Conservation (phyloP, 2,888 invertebrate species). For the Drosophila borborema region DNA sequence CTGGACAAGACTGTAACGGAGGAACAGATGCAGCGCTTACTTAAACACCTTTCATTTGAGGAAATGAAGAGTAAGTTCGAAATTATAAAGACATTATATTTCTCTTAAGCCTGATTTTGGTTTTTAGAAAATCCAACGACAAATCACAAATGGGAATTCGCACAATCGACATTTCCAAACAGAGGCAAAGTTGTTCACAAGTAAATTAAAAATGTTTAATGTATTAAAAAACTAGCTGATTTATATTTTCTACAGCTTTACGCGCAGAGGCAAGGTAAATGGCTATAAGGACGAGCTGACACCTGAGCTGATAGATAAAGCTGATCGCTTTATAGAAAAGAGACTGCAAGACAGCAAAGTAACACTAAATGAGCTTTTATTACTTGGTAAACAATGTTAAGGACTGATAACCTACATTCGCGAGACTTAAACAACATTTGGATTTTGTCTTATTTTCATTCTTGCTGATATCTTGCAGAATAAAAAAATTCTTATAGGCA, state of each 20-base stretch:
- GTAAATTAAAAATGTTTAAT: slow-evolving; percentile 21
- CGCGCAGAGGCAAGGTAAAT: slow-evolving; percentile 62
- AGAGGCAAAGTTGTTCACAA: slow-evolving; percentile 30
- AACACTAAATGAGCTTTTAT: slow-evolving; percentile 42
- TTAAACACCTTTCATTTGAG: slow-evolving; percentile 77
- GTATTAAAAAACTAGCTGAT: not conserved
- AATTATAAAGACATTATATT: not conserved
- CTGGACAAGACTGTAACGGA: slow-evolving; percentile 62
- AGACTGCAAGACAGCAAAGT: slow-evolving; percentile 32
- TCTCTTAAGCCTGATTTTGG: not conserved
- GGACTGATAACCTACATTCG: not conserved
- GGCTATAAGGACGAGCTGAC: slow-evolving; percentile 63
- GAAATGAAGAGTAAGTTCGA: slow-evolving; percentile 74
- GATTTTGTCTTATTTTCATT: not conserved
- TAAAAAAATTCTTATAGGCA: not conserved
- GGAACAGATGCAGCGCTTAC: slow-evolving; percentile 61
- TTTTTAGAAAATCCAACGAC: slow-evolving; percentile 69
- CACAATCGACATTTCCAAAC: slow-evolving; percentile 17
- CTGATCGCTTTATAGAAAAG: slow-evolving; percentile 31
- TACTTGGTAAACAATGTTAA: not conserved
- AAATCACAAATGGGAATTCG: slow-evolving; percentile 67
- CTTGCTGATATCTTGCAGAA: not conserved
- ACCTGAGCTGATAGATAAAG: slow-evolving; percentile 46
- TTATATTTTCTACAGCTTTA: slow-evolving; percentile 50
- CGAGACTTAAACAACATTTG: not conserved